Evolutionary conservation across 2,113 vertebrate species (phyloP), one percentile per base, ranked within the genome.

Genomic region (Rousettus leschenaultii): DNA sequence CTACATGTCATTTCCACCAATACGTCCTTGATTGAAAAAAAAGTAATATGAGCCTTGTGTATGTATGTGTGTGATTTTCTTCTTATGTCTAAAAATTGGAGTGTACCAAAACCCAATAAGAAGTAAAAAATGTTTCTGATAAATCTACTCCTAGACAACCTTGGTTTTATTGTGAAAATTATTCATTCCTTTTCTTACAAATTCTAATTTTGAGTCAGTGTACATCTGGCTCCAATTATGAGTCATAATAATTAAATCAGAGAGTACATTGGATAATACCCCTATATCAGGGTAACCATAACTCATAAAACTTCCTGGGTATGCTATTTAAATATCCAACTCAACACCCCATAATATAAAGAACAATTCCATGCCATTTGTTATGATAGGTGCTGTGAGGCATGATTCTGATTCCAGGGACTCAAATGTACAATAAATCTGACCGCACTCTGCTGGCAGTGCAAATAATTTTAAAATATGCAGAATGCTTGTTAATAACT

Each of bases 281-380:
- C 92, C 80, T 96, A 79, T 96, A 80, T n/a, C 24, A n/a, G 61
- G 30, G 38, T 97, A 91, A 93, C 43, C 74, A 94, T 97, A 97
- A 97, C 79, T 97, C 94, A 92, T 97, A 97, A 94, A 26, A 63
- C 51, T 97, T 98, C 88, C 2, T 15, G 88, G 75, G 74, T 11
- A 94, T 93, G 68, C 61, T 96, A 97, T 94, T 98, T 98, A 97
- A 98, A 97, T 98, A 98, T 97, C 95, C 96, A 96, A 86, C 82
- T 87, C 92, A 82, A 96, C 97, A 97, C 95, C 89, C 87, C 94
- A 61, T 3, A 35, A 96, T 97, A 98, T 91, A 98, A 97, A 97
- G 68, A 98, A 97, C 12, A 13, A 55, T 59, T 96, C 85, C 84
- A n/a, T 94, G 92, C 80, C 33, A 96, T 97, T 98, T 97, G 78